Percentiles rank a stretch among this genome's conserved stretches.
phyloP scores from a whole-genome alignment of 2,888 invertebrate genomes.

The Pachliopta kotzebuea region DNA sequence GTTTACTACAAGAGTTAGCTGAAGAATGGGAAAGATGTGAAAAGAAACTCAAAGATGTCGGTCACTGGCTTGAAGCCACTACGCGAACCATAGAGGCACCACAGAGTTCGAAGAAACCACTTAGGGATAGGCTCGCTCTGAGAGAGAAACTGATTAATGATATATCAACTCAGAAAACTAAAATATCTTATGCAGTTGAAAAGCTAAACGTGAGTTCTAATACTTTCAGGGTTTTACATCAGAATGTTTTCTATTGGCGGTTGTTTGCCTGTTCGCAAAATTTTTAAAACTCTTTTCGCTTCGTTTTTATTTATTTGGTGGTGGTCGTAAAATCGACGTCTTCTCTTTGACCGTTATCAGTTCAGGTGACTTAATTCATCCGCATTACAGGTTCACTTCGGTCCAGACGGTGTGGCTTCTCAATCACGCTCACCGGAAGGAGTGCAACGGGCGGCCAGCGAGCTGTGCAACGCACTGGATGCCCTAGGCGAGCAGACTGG shows the following conservation, averaged over 20 bases:
- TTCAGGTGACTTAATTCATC: slow-evolving; percentile 17
- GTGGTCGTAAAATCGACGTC: not conserved
- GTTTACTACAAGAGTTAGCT: slow-evolving; percentile 92
- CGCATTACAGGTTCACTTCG: slow-evolving; percentile 89
- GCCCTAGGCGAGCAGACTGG: slow-evolving; percentile 81
- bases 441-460: slow-evolving; percentile 86
- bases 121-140: slow-evolving; percentile 91
- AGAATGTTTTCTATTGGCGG: not conserved
- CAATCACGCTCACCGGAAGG: slow-evolving; percentile 84
- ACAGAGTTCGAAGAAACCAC: slow-evolving; percentile 91
- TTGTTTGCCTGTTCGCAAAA: slow-evolving; percentile 8
- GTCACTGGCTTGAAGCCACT: slow-evolving; percentile 94
- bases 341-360: not conserved
- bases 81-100: slow-evolving; percentile 87
- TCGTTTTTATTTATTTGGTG: slow-evolving; percentile 12
- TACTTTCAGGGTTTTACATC: slow-evolving; percentile 6
- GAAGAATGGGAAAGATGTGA: slow-evolving; percentile 99
- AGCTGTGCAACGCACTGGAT: slow-evolving; percentile 85
- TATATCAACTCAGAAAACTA: slow-evolving; percentile 93
- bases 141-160: slow-evolving; percentile 94
- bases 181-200: slow-evolving; percentile 93
- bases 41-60: slow-evolving; percentile 94
- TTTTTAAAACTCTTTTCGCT: not conserved
- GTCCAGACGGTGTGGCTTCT: slow-evolving; percentile 91
- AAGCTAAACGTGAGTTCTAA: slow-evolving; percentile 89